phyloP scores from a whole-genome alignment of 2,797 vertebrate genomes.

The Cryptoblepharus egeriae region DNA sequence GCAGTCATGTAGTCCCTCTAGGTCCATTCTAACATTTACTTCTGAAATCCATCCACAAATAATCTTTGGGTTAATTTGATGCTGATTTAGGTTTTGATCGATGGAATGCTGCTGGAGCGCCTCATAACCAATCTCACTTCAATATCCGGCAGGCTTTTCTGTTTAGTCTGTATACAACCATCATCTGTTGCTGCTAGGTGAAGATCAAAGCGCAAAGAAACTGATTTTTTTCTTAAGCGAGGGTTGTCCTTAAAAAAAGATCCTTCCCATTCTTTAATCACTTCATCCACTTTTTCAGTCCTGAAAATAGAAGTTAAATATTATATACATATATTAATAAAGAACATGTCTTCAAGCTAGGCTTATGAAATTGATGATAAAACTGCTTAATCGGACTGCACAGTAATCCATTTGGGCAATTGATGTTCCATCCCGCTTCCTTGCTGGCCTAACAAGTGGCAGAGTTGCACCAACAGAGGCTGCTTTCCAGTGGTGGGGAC shows the following conservation, averaged over 20 bases:
- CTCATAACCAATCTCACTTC: constrained; percentile 96
- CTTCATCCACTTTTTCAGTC: constrained; percentile 94
- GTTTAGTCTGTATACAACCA: constrained; percentile 82
- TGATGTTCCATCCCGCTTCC: neutral
- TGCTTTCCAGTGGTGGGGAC: too few relatives aligned
- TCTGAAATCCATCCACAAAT: constrained; percentile 21
- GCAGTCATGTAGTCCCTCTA: constrained; percentile 1
- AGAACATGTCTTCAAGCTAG: neutral
- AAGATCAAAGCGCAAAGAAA: constrained; percentile 95
- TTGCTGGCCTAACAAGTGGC: too few relatives aligned
- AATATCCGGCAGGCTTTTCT: constrained; percentile 89
- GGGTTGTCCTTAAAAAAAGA: constrained; percentile 98
- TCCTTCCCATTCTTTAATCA: constrained; percentile 97
- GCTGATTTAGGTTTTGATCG: constrained; percentile 84
- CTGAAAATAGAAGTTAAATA: constrained; percentile 78
- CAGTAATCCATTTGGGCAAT: neutral
- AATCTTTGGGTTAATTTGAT: constrained; percentile 44
- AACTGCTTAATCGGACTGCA: neutral
- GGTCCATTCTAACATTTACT: constrained; percentile 33
- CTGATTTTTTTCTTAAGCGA: constrained; percentile 93
- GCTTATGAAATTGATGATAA: constrained; percentile 19
- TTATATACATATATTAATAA: constrained; percentile 16
- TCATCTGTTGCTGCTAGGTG: constrained; percentile 90
- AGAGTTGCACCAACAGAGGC: too few relatives aligned
- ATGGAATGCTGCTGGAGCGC: constrained; percentile 92